Conservation (phyloP, 2,113 vertebrate species). For the Illadopsis cleaveri region DNA sequence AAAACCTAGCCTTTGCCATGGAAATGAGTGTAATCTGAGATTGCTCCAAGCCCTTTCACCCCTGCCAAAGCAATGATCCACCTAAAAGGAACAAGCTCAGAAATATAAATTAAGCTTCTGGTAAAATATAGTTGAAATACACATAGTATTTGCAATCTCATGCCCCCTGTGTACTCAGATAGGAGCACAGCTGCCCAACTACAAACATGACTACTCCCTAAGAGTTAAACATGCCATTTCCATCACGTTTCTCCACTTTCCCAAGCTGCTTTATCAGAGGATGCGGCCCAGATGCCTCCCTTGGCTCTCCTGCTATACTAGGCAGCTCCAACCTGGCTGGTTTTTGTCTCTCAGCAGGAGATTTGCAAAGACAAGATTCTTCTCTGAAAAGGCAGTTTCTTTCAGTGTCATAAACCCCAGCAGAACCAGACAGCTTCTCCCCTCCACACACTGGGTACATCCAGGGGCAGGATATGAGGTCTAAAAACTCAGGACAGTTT, state of each 20-base stretch:
- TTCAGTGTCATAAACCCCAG: background rate
- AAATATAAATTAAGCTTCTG: background rate
- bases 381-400: background rate
- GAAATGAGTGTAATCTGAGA: background rate
- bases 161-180: background rate
- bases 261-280: background rate
- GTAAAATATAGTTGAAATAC: background rate
- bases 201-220: background rate
- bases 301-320: background rate
- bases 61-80: background rate
- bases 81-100: background rate
- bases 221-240: background rate
- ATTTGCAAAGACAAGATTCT: background rate
- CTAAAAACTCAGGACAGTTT: background rate
- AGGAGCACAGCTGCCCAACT: background rate
- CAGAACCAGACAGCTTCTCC: background rate
- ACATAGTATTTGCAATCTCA: background rate
- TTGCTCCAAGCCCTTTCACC: background rate
- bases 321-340: background rate
- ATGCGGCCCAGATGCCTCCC: background rate
- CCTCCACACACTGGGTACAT: background rate
- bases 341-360: background rate
- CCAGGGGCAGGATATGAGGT: background rate
- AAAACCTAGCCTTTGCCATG: background rate
- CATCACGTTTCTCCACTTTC: background rate